Percentiles rank a stretch among this genome's conserved stretches.
Evolutionary conservation across 1,140 invertebrate genomes (phyloP).

Genomic region (Gerris buenoi): DNA sequence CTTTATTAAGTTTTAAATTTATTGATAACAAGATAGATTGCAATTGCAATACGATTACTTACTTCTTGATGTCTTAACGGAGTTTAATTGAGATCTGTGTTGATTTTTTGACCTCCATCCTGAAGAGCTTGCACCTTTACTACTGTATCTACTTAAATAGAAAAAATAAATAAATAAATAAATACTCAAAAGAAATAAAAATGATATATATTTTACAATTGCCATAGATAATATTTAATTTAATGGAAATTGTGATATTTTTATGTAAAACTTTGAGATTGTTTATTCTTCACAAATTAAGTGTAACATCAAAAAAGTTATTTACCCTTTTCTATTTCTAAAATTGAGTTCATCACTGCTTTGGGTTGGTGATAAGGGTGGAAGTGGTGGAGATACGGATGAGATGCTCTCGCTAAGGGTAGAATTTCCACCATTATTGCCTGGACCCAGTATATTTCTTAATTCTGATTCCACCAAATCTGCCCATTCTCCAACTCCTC

Average conservation of each 20-base stretch:
- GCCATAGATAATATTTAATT: too few species aligned
- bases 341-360: slow-evolving; percentile 23
- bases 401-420: slow-evolving; percentile 49
- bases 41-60: neutral
- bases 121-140: neutral
- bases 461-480: slow-evolving; percentile 67
- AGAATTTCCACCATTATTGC: slow-evolving; percentile 51
- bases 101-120: neutral
- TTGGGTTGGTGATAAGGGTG: slow-evolving; percentile 40
- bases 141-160: neutral
- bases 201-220: too few species aligned
- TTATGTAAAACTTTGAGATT: slow-evolving; percentile 1
- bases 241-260: too few species aligned
- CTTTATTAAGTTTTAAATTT: too few species aligned
- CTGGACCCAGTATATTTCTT: slow-evolving; percentile 55
- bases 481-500: slow-evolving; percentile 46
- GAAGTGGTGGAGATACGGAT: slow-evolving; percentile 59
- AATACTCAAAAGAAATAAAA: too few species aligned
- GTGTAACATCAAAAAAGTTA: too few species aligned
- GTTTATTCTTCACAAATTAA: neutral
- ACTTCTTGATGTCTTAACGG: neutral
- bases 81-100: neutral
- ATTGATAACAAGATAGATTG: too few species aligned
- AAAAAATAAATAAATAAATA: too few species aligned
- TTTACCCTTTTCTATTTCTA: neutral